Percentiles rank a stretch among this genome's conserved stretches.
These are phyloP conservation scores for Manis crassicaudata DNA, from an alignment of 2,797 vertebrate genomes.

Conservation along the genomic window DNA sequence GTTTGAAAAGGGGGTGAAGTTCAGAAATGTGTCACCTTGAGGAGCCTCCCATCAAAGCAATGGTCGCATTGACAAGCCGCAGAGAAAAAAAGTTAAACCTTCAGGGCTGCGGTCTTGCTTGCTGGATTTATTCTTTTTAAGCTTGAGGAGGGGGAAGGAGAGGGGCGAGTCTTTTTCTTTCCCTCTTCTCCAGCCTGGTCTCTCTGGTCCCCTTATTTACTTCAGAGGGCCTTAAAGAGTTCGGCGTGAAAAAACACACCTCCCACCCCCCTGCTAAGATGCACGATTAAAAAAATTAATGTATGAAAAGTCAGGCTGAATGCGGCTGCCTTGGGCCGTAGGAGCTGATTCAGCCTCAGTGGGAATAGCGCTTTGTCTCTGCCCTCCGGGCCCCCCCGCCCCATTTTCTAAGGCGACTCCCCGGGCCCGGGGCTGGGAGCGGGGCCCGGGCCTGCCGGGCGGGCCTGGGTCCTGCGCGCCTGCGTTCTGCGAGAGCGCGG, in stretches of 20 bases:
- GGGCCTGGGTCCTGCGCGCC: not conserved
- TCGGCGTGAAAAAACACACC: not conserved
- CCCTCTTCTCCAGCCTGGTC: not conserved
- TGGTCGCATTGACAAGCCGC: slow-evolving; percentile 90
- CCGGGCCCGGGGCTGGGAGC: not conserved
- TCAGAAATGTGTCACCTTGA: slow-evolving; percentile 91
- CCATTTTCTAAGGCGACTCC: not conserved
- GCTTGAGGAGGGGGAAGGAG: slow-evolving; percentile 47
- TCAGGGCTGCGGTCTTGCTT: slow-evolving; percentile 61
- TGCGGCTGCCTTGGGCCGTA: not conserved
- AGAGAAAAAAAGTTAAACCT: slow-evolving; percentile 87
- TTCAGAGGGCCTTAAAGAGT: slow-evolving; percentile 49
- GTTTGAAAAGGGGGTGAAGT: slow-evolving; percentile 91
- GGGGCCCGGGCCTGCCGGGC: slow-evolving; percentile 30
- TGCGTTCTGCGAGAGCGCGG: not conserved
- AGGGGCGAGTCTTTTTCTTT: slow-evolving; percentile 30
- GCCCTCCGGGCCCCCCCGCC: not conserved
- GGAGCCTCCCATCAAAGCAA: slow-evolving; percentile 90
- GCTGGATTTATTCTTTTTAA: slow-evolving; percentile 68
- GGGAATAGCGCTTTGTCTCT: not conserved
- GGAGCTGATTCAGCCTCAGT: not conserved
- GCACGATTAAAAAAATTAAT: slow-evolving; percentile 6
- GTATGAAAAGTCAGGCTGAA: slow-evolving; percentile 47
- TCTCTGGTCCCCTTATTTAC: slow-evolving; percentile 48
- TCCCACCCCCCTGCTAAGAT: slow-evolving; percentile 39